Conservation (phyloP, 2,113 vertebrate genomes). For the Megaleporinus macrocephalus region DNA sequence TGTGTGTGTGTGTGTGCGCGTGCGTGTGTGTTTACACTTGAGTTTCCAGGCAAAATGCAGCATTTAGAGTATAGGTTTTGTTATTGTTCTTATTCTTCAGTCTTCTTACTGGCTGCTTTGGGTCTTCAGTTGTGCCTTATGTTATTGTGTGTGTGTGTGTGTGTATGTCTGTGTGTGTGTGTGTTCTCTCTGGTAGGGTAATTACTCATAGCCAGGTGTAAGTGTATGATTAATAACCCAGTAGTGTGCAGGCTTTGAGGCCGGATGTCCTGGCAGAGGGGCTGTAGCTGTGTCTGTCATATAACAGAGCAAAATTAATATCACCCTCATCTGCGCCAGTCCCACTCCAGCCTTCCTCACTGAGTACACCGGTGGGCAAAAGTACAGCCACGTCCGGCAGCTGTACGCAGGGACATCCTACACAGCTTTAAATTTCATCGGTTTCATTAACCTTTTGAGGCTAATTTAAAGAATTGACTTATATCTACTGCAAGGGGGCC, state of each 20-base stretch:
- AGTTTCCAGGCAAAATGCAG: constrained; percentile 17
- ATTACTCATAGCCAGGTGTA: constrained; percentile 74
- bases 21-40: not conserved
- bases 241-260: constrained; percentile 65
- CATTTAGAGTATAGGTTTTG: not conserved
- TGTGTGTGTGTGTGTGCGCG: constrained; percentile 40
- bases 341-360: not conserved
- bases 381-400: not conserved
- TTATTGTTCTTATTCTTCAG: constrained; percentile 19
- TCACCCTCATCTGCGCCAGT: not conserved
- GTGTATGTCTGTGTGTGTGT: no score
- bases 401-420: not conserved
- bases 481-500: no score
- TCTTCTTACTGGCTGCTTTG: not conserved
- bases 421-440: not conserved
- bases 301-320: constrained; percentile 39
- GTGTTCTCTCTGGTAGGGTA: constrained; percentile 55
- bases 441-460: not conserved
- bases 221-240: constrained; percentile 77
- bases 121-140: constrained; percentile 7
- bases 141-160: constrained; percentile 14
- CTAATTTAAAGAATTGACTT: not conserved
- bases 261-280: constrained; percentile 64
- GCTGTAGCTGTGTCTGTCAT: constrained; percentile 26
- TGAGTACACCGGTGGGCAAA: not conserved